These are phyloP conservation scores for Petaurus breviceps DNA, from an alignment of 2,113 vertebrate species.

Conservation along the genomic window DNA sequence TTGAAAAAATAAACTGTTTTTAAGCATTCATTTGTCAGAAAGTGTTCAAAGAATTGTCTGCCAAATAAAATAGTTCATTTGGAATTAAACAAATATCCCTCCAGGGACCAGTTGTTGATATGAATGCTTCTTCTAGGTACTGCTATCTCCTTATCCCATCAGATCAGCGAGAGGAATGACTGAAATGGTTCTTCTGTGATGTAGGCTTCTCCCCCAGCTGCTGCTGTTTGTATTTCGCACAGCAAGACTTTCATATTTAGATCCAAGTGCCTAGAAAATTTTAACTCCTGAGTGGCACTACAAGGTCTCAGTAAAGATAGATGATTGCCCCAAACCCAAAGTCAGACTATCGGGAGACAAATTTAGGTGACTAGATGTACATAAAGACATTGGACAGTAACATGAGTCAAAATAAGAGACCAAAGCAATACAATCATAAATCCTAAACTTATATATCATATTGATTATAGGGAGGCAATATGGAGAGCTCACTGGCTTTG, in stretches of 20 bases:
- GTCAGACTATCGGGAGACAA: not conserved
- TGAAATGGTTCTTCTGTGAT: not conserved
- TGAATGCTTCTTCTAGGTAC: not conserved
- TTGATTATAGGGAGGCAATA: not conserved
- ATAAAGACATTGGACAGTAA: constrained; percentile 68
- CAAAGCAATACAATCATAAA: not conserved
- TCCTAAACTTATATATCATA: not conserved
- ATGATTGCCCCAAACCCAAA: not conserved
- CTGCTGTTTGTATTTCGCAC: not conserved
- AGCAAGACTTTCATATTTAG: not conserved
- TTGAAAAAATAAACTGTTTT: constrained; percentile 48
- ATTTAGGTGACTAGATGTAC: constrained; percentile 15
- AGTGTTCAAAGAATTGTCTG: not conserved
- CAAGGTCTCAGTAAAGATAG: not conserved
- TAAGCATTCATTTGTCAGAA: constrained; percentile 61
- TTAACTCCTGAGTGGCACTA: not conserved
- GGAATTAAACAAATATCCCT: constrained; percentile 9
- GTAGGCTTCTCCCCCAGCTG: not conserved
- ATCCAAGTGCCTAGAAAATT: not conserved
- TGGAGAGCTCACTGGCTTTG: not conserved
- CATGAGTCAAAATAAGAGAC: not conserved
- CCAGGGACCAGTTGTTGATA: not conserved
- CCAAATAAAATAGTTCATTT: constrained; percentile 30
- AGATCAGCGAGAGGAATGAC: not conserved
- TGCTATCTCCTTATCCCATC: not conserved